These are phyloP conservation scores for Passer montanus DNA, from an alignment of 2,113 vertebrate species.

Conservation along the genomic window DNA sequence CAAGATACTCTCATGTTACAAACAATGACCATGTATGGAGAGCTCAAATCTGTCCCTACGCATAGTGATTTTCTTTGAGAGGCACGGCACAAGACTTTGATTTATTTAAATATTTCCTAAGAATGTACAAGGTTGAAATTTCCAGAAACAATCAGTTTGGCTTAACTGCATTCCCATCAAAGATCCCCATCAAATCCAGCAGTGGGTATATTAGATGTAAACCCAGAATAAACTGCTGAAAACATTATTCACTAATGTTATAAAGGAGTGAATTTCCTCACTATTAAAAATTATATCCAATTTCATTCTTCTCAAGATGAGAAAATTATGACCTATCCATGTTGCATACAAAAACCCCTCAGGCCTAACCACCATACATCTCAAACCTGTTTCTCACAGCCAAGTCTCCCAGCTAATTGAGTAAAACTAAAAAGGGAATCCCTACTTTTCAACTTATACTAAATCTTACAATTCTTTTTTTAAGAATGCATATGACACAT, in stretches of 20 bases:
- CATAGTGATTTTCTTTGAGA: background rate
- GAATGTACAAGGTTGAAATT: background rate
- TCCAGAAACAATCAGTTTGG: background rate
- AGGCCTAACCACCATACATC: background rate
- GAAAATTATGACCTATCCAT: background rate
- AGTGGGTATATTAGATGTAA: background rate
- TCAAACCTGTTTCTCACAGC: background rate
- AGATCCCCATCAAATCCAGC: background rate
- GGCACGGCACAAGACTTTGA: background rate
- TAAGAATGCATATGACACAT: background rate
- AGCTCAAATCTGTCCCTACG: background rate
- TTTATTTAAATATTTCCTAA: conserved; percentile 1
- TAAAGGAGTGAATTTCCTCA: background rate
- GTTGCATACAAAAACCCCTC: accelerated
- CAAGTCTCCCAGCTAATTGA: background rate
- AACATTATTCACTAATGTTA: background rate
- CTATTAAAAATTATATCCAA: background rate
- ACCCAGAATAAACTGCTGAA: background rate
- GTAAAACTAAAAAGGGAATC: background rate
- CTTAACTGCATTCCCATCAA: background rate
- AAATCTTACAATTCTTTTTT: background rate
- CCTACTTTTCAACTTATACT: background rate
- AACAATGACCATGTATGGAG: background rate
- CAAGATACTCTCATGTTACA: background rate
- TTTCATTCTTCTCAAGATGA: background rate